Evolutionary conservation across 2,113 vertebrate genomes (phyloP).

Genomic region (Micronycteris hirsuta): DNA sequence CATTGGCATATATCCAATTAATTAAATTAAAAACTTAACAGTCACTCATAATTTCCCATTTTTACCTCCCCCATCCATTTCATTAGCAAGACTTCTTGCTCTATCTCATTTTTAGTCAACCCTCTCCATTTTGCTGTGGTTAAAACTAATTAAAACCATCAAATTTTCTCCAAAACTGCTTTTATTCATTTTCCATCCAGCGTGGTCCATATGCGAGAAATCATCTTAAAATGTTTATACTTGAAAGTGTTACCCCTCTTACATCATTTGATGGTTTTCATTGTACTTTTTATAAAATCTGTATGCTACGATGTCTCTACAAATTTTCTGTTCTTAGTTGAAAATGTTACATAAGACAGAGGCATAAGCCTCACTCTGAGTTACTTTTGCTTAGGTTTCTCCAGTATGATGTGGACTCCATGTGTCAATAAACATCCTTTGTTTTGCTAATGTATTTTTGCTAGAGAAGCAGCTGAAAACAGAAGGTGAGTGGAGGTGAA

Average conservation of each 20-base stretch:
- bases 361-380: not conserved
- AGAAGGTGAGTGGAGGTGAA: not conserved
- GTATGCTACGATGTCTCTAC: not conserved
- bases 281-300: not conserved
- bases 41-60: not conserved
- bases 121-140: not conserved
- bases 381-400: not conserved
- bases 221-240: not conserved
- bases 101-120: not conserved
- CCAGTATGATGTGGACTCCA: not conserved
- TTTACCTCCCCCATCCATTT: not conserved
- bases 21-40: not conserved
- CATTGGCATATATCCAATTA: not conserved
- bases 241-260: not conserved
- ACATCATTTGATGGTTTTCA: not conserved
- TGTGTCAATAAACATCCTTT: not conserved
- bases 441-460: not conserved
- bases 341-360: not conserved
- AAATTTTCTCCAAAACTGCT: not conserved
- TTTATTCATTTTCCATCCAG: not conserved
- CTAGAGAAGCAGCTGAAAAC: not conserved
- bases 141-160: not conserved
- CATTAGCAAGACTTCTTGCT: not conserved
- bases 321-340: not conserved
- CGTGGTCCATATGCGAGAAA: not conserved